A percentile compares a stretch with the other conserved stretches of the same genome.
These are phyloP conservation scores for Charina bottae DNA, from an alignment of 2,113 vertebrate genomes.

Conservation along the genomic window DNA sequence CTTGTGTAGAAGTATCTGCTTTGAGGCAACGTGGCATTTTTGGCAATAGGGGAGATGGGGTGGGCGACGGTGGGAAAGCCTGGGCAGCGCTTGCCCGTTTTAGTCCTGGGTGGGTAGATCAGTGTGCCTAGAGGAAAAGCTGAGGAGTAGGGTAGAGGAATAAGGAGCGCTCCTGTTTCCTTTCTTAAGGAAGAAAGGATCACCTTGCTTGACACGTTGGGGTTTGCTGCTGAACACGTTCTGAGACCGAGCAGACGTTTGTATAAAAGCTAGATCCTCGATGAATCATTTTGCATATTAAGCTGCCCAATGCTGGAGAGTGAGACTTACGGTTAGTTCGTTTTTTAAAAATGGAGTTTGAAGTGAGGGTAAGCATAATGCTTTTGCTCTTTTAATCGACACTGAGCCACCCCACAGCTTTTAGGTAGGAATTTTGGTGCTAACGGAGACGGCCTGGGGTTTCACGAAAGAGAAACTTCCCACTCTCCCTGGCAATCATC, in stretches of 20 bases:
- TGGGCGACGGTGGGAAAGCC: rapidly evolving
- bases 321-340: neutral
- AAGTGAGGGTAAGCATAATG: neutral
- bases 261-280: constrained; percentile 45
- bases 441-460: constrained; percentile 14
- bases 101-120: neutral
- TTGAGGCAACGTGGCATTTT: no score
- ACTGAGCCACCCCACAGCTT: neutral
- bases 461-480: neutral
- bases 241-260: neutral
- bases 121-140: neutral
- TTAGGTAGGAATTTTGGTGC: neutral
- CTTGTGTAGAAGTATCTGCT: neutral
- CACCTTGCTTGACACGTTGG: neutral
- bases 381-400: neutral
- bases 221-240: neutral
- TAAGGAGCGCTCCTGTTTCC: no score
- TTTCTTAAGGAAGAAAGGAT: no score
- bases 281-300: constrained; percentile 31
- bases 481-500: constrained; percentile 15
- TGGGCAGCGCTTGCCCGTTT: no score
- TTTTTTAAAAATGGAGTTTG: neutral
- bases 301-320: neutral
- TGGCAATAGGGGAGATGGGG: neutral
- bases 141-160: neutral